phyloP scores from a whole-genome alignment of 1,140 invertebrate genomes.

The Ctenoplectra terminalis region DNA sequence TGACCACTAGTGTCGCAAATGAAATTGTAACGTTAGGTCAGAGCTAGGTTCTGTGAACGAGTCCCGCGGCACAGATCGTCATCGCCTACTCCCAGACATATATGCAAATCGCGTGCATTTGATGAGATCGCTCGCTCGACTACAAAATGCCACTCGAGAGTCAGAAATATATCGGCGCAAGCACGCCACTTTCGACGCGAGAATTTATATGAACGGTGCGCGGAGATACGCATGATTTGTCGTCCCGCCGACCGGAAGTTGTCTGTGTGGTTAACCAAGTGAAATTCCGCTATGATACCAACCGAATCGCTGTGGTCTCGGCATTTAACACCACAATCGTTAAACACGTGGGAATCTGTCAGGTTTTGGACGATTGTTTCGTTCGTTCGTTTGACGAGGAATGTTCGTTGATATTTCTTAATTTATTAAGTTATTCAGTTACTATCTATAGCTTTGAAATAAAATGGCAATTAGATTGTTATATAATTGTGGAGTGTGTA shows the following conservation, averaged over 20 bases:
- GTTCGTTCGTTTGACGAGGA: too few relatives aligned
- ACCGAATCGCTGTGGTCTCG: background rate
- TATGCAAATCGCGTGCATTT: conserved; percentile 22
- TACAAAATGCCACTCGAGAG: background rate
- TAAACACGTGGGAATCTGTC: too few relatives aligned
- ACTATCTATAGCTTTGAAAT: too few relatives aligned
- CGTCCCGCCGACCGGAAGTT: conserved; percentile 29
- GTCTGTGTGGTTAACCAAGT: conserved; percentile 6
- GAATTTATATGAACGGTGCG: conserved; percentile 33
- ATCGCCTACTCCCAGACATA: background rate
- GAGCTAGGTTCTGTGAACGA: background rate
- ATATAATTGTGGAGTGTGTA: too few relatives aligned
- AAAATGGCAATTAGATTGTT: too few relatives aligned
- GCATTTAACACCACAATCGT: background rate
- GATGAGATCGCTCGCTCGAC: conserved; percentile 10
- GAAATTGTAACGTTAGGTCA: conserved; percentile 15
- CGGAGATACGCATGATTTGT: conserved; percentile 20
- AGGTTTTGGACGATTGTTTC: too few relatives aligned
- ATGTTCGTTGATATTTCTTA: too few relatives aligned
- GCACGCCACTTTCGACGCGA: conserved; percentile 9
- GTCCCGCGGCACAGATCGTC: background rate
- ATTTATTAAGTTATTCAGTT: too few relatives aligned
- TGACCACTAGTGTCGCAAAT: background rate
- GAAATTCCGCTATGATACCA: conserved; percentile 16
- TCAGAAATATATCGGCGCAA: conserved; percentile 23